A percentile compares a stretch with the other conserved stretches of the same genome.
phyloP scores from a whole-genome alignment of 2,113 vertebrate species.

The Desmodus rotundus region DNA sequence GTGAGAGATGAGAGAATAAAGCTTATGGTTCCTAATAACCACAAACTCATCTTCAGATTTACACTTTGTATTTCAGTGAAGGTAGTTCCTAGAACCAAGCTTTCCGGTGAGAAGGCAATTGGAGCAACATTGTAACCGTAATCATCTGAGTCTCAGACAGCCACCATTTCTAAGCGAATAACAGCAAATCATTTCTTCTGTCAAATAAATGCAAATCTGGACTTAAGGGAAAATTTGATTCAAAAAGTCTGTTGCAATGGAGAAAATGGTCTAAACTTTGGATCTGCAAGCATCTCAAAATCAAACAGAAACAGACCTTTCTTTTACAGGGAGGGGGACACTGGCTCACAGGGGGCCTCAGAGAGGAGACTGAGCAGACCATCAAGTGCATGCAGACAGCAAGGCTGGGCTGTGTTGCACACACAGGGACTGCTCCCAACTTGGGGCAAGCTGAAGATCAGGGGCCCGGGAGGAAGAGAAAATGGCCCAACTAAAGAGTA shows the following conservation, averaged over 20 bases:
- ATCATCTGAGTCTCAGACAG: background rate
- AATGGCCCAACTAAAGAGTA: background rate
- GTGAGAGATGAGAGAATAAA: background rate
- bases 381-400: background rate
- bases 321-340: too few relatives aligned
- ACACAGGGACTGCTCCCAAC: background rate
- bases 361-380: background rate
- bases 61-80: background rate
- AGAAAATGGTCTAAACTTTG: background rate
- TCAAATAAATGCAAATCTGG: background rate
- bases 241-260: background rate
- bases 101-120: background rate
- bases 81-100: background rate
- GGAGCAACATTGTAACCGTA: background rate
- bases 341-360: background rate
- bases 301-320: background rate
- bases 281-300: background rate
- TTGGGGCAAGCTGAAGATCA: background rate
- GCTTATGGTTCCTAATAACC: background rate
- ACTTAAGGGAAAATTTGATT: background rate
- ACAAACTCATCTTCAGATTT: background rate
- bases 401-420: rapidly evolving
- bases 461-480: background rate
- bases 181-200: background rate
- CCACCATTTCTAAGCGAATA: background rate